phyloP scores from a whole-genome alignment of 2,797 vertebrate genomes.

The Nyctalus aviator region DNA sequence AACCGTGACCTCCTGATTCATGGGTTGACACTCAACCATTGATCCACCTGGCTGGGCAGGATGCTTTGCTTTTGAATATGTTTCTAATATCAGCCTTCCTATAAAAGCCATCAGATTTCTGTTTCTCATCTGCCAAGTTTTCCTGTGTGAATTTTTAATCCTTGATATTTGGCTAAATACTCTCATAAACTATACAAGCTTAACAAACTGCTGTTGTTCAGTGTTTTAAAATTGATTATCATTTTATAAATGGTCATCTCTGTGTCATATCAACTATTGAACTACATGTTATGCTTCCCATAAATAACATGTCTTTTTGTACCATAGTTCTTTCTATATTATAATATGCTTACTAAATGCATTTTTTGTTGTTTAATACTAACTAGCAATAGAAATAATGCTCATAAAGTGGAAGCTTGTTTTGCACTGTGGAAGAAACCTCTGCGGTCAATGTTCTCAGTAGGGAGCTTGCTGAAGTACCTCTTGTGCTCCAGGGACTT shows the following conservation, averaged over 20 bases:
- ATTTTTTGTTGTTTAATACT: background rate
- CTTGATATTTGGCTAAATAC: too few relatives aligned
- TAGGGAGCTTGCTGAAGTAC: background rate
- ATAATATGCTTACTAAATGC: background rate
- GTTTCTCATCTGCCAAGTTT: too few relatives aligned
- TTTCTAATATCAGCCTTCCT: too few relatives aligned
- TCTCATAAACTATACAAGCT: background rate
- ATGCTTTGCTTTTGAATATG: too few relatives aligned
- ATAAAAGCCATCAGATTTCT: too few relatives aligned
- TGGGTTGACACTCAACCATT: too few relatives aligned
- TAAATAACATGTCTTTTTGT: background rate
- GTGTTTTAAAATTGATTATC: background rate
- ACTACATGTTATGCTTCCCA: background rate
- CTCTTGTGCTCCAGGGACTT: background rate
- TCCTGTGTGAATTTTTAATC: too few relatives aligned
- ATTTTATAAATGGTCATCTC: background rate
- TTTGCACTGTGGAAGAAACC: background rate
- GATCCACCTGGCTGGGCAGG: too few relatives aligned
- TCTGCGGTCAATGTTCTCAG: background rate
- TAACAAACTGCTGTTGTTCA: background rate
- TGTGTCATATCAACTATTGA: background rate
- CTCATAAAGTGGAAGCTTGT: background rate
- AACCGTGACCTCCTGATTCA: too few relatives aligned
- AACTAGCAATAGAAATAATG: background rate
- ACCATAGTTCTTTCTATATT: background rate